Conservation (phyloP, 2,888 invertebrate species). For the Phragmatobia fuliginosa region DNA sequence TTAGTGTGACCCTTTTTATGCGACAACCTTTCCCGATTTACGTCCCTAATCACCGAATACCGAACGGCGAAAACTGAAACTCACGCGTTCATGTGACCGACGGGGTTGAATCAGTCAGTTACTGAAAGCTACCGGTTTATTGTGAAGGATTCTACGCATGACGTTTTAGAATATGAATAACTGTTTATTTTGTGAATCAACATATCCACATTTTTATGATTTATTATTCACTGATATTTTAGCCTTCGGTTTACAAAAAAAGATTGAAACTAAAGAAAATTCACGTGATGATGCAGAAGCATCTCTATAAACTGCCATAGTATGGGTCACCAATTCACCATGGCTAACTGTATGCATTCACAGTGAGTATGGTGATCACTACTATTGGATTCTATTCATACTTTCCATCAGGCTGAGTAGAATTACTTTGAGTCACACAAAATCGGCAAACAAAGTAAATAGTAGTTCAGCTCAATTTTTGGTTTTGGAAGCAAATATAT, state of each 20-base stretch:
- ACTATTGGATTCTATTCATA: no score
- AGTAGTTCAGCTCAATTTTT: conserved; percentile 45
- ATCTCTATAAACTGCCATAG: no score
- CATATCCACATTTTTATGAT: conserved; percentile 21
- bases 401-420: no score
- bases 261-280: no score
- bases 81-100: conserved; percentile 61
- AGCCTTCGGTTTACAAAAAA: background rate
- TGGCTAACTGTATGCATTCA: no score
- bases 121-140: conserved; percentile 57
- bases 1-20: conserved; percentile 86
- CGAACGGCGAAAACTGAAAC: conserved; percentile 69
- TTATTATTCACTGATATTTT: background rate
- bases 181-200: conserved; percentile 39
- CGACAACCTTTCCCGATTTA: conserved; percentile 72
- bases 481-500: conserved; percentile 53
- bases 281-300: no score
- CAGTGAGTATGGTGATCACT: no score
- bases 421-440: no score
- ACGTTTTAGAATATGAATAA: conserved; percentile 52
- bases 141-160: conserved; percentile 54
- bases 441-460: conserved; percentile 37
- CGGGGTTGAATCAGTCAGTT: conserved; percentile 63
- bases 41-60: conserved; percentile 76
- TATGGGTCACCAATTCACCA: no score